A percentile compares a stretch with the other conserved stretches of the same genome.
phyloP scores from a whole-genome alignment of 2,888 invertebrate species.

The Drosophila dives region DNA sequence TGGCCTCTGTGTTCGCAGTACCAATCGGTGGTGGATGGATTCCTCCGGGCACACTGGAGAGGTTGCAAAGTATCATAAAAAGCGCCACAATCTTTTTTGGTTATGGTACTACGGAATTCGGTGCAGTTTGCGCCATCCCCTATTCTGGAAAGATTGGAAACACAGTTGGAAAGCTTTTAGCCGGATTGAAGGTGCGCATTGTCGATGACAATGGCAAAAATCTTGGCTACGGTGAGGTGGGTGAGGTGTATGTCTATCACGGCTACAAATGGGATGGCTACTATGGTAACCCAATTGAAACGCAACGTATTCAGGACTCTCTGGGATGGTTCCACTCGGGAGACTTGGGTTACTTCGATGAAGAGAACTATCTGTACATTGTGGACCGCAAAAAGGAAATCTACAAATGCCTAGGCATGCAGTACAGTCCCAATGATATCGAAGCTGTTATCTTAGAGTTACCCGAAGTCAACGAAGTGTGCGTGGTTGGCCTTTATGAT shows the following conservation, averaged over 20 bases:
- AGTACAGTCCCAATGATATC: slow-evolving; percentile 67
- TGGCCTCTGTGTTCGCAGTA: slow-evolving; percentile 17
- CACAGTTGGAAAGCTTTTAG: slow-evolving; percentile 53
- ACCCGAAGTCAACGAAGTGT: slow-evolving; percentile 66
- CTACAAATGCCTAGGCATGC: slow-evolving; percentile 64
- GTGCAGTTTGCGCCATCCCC: not conserved
- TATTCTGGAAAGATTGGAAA: slow-evolving; percentile 30
- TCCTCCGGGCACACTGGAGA: slow-evolving; percentile 13
- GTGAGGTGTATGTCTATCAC: slow-evolving; percentile 66
- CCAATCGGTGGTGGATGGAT: slow-evolving; percentile 40
- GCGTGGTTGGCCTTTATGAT: slow-evolving; percentile 72
- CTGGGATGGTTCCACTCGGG: slow-evolving; percentile 77
- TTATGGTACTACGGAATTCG: slow-evolving; percentile 61
- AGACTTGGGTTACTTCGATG: slow-evolving; percentile 80
- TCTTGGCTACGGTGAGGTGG: slow-evolving; percentile 59
- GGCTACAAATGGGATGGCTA: slow-evolving; percentile 72
- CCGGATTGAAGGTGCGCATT: slow-evolving; percentile 58
- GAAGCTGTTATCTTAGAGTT: slow-evolving; percentile 63
- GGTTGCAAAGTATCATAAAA: slow-evolving; percentile 13
- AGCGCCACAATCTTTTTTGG: slow-evolving; percentile 25
- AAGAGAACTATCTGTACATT: slow-evolving; percentile 62
- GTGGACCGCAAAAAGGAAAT: slow-evolving; percentile 79
- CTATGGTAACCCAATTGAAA: slow-evolving; percentile 64
- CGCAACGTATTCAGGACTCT: slow-evolving; percentile 52
- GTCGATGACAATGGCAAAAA: slow-evolving; percentile 64